phyloP scores from a whole-genome alignment of 2,888 invertebrate species.

The Germaria angustata region DNA sequence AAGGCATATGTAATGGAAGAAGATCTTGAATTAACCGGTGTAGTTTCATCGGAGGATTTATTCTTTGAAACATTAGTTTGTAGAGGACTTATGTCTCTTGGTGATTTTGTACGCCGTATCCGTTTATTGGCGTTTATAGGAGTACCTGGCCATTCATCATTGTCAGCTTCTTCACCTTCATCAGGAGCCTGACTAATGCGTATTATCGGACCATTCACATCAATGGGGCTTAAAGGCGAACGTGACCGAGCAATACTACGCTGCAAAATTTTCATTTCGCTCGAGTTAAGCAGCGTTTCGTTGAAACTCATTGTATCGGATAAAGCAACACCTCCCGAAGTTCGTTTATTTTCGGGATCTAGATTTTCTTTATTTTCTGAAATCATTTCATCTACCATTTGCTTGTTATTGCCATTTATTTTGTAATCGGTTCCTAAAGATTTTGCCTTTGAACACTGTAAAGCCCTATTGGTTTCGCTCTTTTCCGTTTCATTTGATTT shows the following conservation, averaged over 20 bases:
- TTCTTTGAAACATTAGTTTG: neutral
- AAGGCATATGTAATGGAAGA: conserved; percentile 17
- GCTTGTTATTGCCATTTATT: neutral
- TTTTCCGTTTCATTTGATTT: conserved; percentile 28
- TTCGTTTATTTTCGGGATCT: conserved; percentile 68
- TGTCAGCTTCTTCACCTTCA: conserved; percentile 72
- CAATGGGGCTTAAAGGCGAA: conserved; percentile 75
- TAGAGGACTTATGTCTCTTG: conserved; percentile 52
- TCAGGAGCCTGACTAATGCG: conserved; percentile 43
- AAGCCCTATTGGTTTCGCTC: neutral
- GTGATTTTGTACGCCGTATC: conserved; percentile 73
- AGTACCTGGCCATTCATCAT: conserved; percentile 77
- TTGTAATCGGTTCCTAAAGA: conserved; percentile 11
- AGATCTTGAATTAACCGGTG: conserved; percentile 70
- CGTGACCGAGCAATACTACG: conserved; percentile 68
- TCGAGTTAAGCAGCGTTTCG: conserved; percentile 75
- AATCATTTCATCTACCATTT: conserved; percentile 38
- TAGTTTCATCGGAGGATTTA: conserved; percentile 54
- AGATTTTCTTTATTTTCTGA: conserved; percentile 75
- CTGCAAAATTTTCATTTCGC: conserved; percentile 73
- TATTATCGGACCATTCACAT: conserved; percentile 43
- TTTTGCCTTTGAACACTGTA: neutral
- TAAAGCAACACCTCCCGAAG: conserved; percentile 52
- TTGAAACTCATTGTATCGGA: conserved; percentile 77
- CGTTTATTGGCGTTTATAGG: conserved; percentile 71